These are phyloP conservation scores for Eira barbara DNA, from an alignment of 2,113 vertebrate genomes.

Conservation along the genomic window DNA sequence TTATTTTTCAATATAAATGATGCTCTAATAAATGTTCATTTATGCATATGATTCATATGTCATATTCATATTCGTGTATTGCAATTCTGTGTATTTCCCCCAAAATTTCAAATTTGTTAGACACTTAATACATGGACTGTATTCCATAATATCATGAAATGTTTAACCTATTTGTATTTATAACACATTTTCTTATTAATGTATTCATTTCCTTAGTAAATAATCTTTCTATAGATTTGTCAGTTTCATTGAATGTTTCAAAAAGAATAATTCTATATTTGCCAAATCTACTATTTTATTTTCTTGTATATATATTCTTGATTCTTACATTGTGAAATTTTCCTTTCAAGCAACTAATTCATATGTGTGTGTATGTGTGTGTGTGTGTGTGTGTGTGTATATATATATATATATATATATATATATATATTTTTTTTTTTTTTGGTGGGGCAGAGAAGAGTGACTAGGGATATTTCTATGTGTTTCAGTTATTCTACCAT, in stretches of 20 bases:
- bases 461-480: background rate
- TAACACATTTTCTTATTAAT: background rate
- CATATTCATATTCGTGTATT: background rate
- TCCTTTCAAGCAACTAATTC: background rate
- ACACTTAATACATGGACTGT: background rate
- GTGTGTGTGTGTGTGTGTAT: too few species aligned
- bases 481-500: background rate
- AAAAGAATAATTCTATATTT: background rate
- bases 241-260: background rate
- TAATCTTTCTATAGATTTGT: background rate
- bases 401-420: too few species aligned
- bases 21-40: background rate
- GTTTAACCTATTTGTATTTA: background rate
- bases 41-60: background rate
- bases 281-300: background rate
- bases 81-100: background rate
- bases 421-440: background rate
- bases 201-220: background rate
- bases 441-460: background rate
- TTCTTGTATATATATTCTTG: background rate
- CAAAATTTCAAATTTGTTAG: background rate
- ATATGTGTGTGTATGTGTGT: too few species aligned
- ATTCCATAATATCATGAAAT: background rate
- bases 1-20: background rate
- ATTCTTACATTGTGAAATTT: background rate